These are phyloP conservation scores for Hyposmocoma kahamanoa DNA, from an alignment of 1,140 invertebrate species.

Conservation along the genomic window DNA sequence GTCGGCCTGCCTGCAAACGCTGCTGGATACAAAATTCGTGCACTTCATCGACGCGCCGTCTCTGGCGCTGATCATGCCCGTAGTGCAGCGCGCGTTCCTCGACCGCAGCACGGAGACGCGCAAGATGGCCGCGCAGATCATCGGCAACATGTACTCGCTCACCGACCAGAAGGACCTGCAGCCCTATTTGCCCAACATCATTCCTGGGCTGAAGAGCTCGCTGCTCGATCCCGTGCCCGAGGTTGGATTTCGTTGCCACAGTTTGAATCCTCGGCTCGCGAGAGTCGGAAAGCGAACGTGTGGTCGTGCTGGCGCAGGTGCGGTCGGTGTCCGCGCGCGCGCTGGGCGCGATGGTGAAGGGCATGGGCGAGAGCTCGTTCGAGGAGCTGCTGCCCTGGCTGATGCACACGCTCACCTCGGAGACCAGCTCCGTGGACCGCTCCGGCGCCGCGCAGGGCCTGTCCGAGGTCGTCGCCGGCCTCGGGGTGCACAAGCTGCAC, in stretches of 20 bases:
- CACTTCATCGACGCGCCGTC: conserved; percentile 99
- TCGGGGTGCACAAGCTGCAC: conserved; percentile 95
- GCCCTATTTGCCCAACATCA: conserved; percentile 97
- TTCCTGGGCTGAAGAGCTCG: conserved; percentile 97
- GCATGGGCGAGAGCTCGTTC: conserved; percentile 97
- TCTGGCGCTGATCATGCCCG: conserved; percentile 98
- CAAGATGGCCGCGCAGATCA: conserved; percentile 99
- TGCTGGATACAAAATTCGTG: conserved; percentile 98
- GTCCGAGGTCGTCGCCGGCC: conserved; percentile 94
- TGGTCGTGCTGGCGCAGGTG: conserved; percentile 76
- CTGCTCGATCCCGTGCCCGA: conserved; percentile 98
- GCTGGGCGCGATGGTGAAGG: conserved; percentile 96
- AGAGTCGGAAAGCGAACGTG: no score
- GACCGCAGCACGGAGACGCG: conserved; percentile 97
- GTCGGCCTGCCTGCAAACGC: conserved; percentile 90
- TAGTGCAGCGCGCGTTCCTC: conserved; percentile 97
- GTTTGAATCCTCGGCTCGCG: no score
- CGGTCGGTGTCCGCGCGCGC: conserved; percentile 94
- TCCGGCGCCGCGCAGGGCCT: conserved; percentile 98
- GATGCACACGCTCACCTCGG: conserved; percentile 98
- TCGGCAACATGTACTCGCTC: conserved; percentile 99
- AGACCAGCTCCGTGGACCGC: conserved; percentile 94
- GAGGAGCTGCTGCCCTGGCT: conserved; percentile 97
- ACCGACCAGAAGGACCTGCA: conserved; percentile 99
- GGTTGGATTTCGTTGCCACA: no score